These are phyloP conservation scores for Petrolisthes manimaculis DNA, from an alignment of 2,888 invertebrate genomes.

Conservation along the genomic window DNA sequence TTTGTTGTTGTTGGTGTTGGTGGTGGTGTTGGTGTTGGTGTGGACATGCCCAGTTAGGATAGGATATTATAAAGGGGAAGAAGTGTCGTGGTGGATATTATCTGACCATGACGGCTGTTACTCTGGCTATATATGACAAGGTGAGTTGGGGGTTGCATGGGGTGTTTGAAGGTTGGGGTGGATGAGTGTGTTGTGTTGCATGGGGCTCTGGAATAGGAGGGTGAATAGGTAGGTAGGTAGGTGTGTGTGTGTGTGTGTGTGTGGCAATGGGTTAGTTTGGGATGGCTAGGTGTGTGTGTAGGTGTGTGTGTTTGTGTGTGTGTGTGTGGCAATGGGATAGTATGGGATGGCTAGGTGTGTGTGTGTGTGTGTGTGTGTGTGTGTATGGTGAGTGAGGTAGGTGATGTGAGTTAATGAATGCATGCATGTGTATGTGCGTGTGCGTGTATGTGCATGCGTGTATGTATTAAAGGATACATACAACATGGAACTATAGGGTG, in stretches of 20 bases:
- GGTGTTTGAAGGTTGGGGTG: neutral
- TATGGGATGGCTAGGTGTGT: neutral
- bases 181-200: neutral
- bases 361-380: neutral
- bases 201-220: neutral
- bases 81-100: neutral
- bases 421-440: neutral
- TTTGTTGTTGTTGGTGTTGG: too few species aligned
- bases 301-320: neutral
- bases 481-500: neutral
- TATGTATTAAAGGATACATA: neutral
- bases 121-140: slow-evolving; percentile 2
- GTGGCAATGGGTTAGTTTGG: neutral
- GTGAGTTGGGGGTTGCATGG: neutral
- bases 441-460: neutral
- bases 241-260: neutral
- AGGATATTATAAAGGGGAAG: neutral
- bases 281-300: neutral
- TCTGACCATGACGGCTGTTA: neutral
- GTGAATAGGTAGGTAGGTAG: neutral
- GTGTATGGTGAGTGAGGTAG: neutral
- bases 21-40: too few species aligned
- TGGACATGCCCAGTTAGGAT: neutral
- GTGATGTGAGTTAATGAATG: neutral
- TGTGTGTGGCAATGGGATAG: neutral